A percentile compares a stretch with the other conserved stretches of the same genome.
These are phyloP conservation scores for Crossocerus cetratus DNA, from an alignment of 2,888 invertebrate species.

Conservation along the genomic window DNA sequence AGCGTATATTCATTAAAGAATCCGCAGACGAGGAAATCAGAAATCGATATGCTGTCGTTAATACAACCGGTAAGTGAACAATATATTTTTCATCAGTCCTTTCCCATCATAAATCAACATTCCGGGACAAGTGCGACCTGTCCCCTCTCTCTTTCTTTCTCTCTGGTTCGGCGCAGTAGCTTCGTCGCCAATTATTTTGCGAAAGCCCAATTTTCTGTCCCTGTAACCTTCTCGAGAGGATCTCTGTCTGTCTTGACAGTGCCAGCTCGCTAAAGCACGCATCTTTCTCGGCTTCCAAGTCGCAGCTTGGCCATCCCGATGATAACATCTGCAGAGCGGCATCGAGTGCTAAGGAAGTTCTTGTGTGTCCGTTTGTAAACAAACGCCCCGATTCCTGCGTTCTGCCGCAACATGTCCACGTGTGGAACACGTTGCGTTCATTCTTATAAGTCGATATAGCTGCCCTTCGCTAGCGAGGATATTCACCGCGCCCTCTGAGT, in stretches of 20 bases:
- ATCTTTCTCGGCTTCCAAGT: conserved; percentile 17
- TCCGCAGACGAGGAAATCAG: conserved; percentile 12
- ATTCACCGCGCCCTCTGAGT: conserved; percentile 32
- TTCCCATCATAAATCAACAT: background rate
- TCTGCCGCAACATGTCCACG: conserved; percentile 51
- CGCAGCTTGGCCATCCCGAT: background rate
- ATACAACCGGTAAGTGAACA: conserved; percentile 67
- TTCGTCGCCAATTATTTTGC: background rate
- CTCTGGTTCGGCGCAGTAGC: too few species aligned
- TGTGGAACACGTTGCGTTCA: conserved; percentile 56
- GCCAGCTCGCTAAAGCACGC: conserved; percentile 3
- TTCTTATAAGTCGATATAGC: conserved; percentile 25
- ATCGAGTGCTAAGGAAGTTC: conserved; percentile 38
- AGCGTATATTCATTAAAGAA: conserved; percentile 26
- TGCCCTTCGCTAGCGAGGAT: conserved; percentile 31
- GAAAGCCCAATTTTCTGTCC: background rate
- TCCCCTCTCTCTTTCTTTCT: too few species aligned
- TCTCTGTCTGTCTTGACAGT: conserved; percentile 18
- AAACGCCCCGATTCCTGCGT: conserved; percentile 47
- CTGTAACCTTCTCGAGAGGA: conserved; percentile 41
- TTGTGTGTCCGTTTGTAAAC: conserved; percentile 47
- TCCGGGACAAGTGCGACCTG: too few species aligned
- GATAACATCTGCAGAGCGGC: conserved; percentile 23
- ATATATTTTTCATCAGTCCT: background rate
- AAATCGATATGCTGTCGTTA: conserved; percentile 62